phyloP scores from a whole-genome alignment of 2,113 vertebrate genomes.

The Vimba vimba region DNA sequence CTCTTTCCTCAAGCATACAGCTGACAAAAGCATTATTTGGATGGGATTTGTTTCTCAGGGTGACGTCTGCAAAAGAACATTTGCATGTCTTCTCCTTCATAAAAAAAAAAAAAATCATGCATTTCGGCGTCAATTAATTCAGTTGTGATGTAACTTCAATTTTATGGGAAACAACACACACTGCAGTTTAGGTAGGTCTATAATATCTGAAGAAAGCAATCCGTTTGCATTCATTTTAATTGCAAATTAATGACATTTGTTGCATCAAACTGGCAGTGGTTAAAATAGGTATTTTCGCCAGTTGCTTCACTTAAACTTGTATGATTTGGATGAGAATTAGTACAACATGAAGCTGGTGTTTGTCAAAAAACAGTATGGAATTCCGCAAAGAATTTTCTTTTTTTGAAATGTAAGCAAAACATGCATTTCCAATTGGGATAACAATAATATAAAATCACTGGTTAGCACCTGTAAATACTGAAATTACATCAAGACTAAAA shows the following conservation, averaged over 20 bases:
- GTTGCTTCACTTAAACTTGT: not conserved
- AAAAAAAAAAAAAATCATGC: not conserved
- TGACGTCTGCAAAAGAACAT: conserved; percentile 5
- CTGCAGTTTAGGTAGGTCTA: not conserved
- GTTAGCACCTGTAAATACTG: not conserved
- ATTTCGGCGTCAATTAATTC: not conserved
- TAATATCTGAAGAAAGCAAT: not conserved
- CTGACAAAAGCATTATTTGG: conserved; percentile 45
- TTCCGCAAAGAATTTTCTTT: not conserved
- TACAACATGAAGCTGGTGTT: not conserved
- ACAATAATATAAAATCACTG: not conserved
- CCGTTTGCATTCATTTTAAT: not conserved
- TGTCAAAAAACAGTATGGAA: not conserved
- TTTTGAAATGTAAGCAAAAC: not conserved
- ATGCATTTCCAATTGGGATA: not conserved
- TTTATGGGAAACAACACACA: not conserved
- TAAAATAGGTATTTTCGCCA: not conserved
- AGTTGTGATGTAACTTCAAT: not conserved
- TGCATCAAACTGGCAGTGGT: not conserved
- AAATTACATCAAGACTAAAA: not conserved
- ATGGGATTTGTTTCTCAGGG: not conserved
- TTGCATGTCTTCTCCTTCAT: not conserved
- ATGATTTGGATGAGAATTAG: not conserved
- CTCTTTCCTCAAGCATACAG: conserved; percentile 52
- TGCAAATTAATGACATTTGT: not conserved